Conservation (phyloP, 2,113 vertebrate species). For the Morone saxatilis region DNA sequence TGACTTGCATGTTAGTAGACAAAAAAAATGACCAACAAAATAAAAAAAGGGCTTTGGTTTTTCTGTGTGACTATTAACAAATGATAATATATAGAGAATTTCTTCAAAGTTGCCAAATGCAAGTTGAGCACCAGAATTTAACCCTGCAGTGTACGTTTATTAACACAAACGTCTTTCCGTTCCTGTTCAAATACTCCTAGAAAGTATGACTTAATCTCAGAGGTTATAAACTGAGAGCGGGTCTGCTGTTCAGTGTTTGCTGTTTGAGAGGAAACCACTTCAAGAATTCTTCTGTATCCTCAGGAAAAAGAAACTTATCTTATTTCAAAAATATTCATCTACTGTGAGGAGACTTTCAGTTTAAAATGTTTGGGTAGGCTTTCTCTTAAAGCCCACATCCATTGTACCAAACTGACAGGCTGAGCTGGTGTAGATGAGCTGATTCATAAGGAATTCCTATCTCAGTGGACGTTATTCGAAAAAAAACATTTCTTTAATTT, state of each 20-base stretch:
- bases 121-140: not conserved
- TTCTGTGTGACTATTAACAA: not conserved
- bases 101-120: not conserved
- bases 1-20: not conserved
- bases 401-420: not conserved
- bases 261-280: not conserved
- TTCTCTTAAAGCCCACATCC: not conserved
- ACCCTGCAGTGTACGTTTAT: not conserved
- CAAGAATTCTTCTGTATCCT: not conserved
- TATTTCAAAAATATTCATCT: not conserved
- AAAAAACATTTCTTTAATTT: not conserved
- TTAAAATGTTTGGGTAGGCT: not conserved
- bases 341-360: conserved; percentile 1
- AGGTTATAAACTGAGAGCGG: not conserved
- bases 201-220: not conserved
- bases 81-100: not conserved
- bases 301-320: not conserved
- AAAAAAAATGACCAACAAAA: not conserved
- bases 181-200: not conserved
- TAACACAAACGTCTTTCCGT: not conserved
- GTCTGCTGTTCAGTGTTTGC: not conserved
- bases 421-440: not conserved
- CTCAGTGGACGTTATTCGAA: not conserved
- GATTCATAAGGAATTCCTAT: not conserved
- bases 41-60: not conserved